Base-by-base conservation (phyloP, 2,797 vertebrate species). In the Epinephelus malabaricus region DNA sequence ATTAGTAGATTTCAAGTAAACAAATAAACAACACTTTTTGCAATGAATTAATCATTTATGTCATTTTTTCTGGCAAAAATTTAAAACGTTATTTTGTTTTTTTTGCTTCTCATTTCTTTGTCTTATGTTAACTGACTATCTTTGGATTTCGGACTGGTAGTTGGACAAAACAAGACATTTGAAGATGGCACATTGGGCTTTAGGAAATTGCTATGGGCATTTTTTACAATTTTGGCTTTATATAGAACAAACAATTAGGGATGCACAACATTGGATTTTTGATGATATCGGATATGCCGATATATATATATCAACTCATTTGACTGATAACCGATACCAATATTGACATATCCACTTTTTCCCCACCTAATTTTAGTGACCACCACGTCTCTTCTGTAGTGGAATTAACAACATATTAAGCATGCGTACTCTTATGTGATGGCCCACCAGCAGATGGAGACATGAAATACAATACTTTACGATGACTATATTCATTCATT, bases 81-180 rank as follows among this genome's bases (percentile, higher is more conserved):
- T 25, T 1, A n/a, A 62, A 54, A 38, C 5, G 40, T 11, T 40
- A 49, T 38, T 5, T 34, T 38, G 10, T 21, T 3, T 34, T 54
- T 54, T 18, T 47, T 30, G 27, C 27, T 30, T 30, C 27, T 17
- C 25, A 27, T 18, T 13, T 62, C 40, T 47, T 60, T 56, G 21
- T 19, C 23, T 27, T 19, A 23, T n/a, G 27, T 4, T 21, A 18
- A 50, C 53, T 14, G 19, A 58, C 34, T 8, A 34, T 34, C 34
- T 34, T 34, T 34, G 34, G 34, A 34, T 34, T 34, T 34, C 0
- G 7, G 55, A 34, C 13, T 9, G 19, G 34, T 21, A 14, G 13
- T 19, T 40, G 8, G 38, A 65, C 17, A 64, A 64, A 64, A 64
- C 11, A 49, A 49, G 18, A 53, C n/a, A 53, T 67, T 23, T 53